Conservation (phyloP, 2,888 invertebrate genomes). For the Andricus curvator region DNA sequence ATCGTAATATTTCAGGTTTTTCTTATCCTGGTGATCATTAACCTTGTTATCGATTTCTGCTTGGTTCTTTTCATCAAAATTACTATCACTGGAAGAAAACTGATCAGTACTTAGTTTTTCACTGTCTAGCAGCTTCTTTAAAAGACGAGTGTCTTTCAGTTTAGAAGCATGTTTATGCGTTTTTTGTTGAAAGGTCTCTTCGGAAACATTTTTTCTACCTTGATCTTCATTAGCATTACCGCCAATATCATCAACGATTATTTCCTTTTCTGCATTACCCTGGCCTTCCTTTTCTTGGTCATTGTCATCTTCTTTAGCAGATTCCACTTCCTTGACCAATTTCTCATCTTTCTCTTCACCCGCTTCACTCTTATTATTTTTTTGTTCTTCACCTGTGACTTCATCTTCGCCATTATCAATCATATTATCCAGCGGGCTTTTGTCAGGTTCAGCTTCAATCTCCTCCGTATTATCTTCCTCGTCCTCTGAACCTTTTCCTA, state of each 20-base stretch:
- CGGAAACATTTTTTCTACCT: slow-evolving; percentile 63
- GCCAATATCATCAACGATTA: slow-evolving; percentile 50
- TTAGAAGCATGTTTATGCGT: not conserved
- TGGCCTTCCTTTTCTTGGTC: slow-evolving; percentile 59
- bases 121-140: slow-evolving; percentile 13
- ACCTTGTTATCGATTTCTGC: slow-evolving; percentile 1
- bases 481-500: slow-evolving; percentile 25
- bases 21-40: slow-evolving; percentile 20
- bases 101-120: not conserved
- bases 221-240: slow-evolving; percentile 60
- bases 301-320: slow-evolving; percentile 36
- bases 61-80: not conserved
- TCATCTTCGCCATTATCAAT: slow-evolving; percentile 32
- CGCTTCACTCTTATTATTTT: not conserved
- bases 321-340: not conserved
- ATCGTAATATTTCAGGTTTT: slow-evolving; percentile 30
- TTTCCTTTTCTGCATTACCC: slow-evolving; percentile 54
- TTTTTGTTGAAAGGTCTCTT: slow-evolving; percentile 45
- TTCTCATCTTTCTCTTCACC: not conserved
- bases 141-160: not conserved
- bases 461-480: not conserved
- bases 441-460: slow-evolving; percentile 18
- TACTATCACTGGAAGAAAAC: too few species aligned
- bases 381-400: not conserved
- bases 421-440: not conserved